These are phyloP conservation scores for Montifringilla adamsi DNA, from an alignment of 2,113 vertebrate genomes.

Conservation along the genomic window DNA sequence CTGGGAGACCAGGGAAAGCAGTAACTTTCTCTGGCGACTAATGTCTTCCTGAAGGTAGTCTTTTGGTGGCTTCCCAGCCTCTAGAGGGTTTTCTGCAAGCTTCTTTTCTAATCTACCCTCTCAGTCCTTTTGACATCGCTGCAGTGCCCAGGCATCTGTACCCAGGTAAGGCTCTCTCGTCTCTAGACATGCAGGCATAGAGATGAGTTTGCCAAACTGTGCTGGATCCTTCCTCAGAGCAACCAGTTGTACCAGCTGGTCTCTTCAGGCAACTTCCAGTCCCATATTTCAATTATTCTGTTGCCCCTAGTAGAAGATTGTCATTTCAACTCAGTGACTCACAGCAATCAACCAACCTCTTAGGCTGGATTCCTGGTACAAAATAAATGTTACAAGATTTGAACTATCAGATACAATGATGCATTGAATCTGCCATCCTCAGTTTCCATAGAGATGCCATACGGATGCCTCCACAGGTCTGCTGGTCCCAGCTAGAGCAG, in stretches of 20 bases:
- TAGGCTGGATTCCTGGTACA: slow-evolving; percentile 3
- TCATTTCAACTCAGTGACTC: not conserved
- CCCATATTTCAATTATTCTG: not conserved
- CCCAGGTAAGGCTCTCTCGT: not conserved
- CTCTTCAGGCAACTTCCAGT: not conserved
- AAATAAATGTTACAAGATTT: slow-evolving; percentile 12
- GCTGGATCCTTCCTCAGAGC: not conserved
- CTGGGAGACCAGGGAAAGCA: not conserved
- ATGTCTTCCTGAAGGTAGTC: not conserved
- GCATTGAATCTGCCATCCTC: slow-evolving; percentile 7
- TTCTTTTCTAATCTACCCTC: not conserved
- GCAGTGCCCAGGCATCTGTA: not conserved
- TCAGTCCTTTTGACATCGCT: not conserved
- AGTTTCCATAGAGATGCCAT: slow-evolving; percentile 49
- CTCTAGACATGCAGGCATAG: not conserved
- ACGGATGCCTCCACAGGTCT: not conserved
- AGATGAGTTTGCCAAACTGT: not conserved
- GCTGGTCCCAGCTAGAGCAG: not conserved
- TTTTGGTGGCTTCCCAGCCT: not conserved
- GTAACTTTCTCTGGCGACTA: not conserved
- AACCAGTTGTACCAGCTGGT: not conserved
- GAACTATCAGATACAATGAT: slow-evolving; percentile 11
- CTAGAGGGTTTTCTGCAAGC: not conserved
- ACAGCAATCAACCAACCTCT: not conserved
- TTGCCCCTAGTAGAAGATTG: not conserved